Conservation (phyloP, 1,140 invertebrate genomes). For the Vanessa atalanta region DNA sequence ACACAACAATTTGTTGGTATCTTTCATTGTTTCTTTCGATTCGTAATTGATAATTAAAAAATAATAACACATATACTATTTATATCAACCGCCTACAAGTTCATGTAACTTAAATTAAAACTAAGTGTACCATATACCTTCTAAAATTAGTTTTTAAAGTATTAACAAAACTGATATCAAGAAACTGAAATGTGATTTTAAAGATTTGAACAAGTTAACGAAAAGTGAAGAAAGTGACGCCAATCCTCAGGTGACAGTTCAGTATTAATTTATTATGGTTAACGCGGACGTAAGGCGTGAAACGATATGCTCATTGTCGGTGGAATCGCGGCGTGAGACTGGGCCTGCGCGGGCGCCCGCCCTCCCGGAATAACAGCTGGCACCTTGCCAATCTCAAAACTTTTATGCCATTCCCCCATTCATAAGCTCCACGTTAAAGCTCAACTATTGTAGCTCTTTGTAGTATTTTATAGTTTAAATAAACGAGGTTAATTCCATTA, state of each 20-base stretch:
- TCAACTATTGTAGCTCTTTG: slow-evolving; percentile 12
- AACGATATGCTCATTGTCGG: slow-evolving; percentile 41
- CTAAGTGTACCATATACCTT: not conserved
- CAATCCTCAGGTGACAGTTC: slow-evolving; percentile 16
- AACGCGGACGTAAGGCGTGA: slow-evolving; percentile 34
- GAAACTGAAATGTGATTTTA: not conserved
- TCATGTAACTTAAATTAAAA: slow-evolving; percentile 11
- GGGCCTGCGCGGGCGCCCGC: slow-evolving; percentile 66
- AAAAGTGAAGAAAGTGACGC: slow-evolving; percentile 5
- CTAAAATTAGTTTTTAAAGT: not conserved
- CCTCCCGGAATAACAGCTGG: slow-evolving; percentile 72
- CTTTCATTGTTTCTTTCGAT: slow-evolving; percentile 26
- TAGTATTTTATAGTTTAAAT: not conserved
- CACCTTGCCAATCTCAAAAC: slow-evolving; percentile 57
- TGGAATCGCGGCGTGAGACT: slow-evolving; percentile 63
- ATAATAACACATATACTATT: slow-evolving; percentile 13
- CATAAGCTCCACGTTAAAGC: slow-evolving; percentile 57
- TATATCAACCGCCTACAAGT: not conserved
- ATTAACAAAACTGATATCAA: too few species aligned
- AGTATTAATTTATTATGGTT: slow-evolving; percentile 19
- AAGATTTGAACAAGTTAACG: not conserved
- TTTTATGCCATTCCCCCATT: slow-evolving; percentile 63
- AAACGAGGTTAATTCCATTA: not conserved
- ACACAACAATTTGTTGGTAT: slow-evolving; percentile 17
- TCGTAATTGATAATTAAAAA: slow-evolving; percentile 16